phyloP scores from a whole-genome alignment of 1,140 invertebrate genomes.

The Heliconius hewitsoni region DNA sequence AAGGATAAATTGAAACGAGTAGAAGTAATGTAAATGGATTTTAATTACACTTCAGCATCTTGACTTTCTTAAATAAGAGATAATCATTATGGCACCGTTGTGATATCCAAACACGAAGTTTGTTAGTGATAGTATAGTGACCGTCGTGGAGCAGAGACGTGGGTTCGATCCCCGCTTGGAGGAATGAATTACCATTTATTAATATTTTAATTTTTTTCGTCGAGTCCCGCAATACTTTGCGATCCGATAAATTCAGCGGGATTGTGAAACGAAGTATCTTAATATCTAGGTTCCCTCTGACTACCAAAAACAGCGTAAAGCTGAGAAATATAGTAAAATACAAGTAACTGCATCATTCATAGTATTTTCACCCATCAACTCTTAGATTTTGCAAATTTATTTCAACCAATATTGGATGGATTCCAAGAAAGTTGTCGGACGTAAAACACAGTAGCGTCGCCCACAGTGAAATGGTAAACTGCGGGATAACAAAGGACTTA shows the following conservation, averaged over 20 bases:
- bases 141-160: too few species aligned
- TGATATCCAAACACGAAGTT: neutral
- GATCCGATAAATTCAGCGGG: too few species aligned
- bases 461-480: conserved; percentile 53
- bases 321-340: neutral
- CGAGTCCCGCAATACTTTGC: too few species aligned
- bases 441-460: conserved; percentile 24
- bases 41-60: neutral
- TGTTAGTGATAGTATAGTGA: too few species aligned
- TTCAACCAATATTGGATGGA: conserved; percentile 29
- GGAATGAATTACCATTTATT: too few species aligned
- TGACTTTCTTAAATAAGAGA: neutral
- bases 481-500: conserved; percentile 51
- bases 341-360: neutral
- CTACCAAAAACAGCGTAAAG: too few species aligned
- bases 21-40: neutral
- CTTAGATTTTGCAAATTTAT: conserved; percentile 36
- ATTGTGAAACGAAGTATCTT: too few species aligned
- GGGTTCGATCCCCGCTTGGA: too few species aligned
- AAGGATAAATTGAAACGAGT: neutral
- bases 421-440: conserved; percentile 36
- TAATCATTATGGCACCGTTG: neutral
- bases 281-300: too few species aligned
- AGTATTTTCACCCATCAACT: neutral
- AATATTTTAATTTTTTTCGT: too few species aligned